Percentiles rank a stretch among this genome's conserved stretches.
phyloP scores from a whole-genome alignment of 2,797 vertebrate species.

The Hippocampus kuda region DNA sequence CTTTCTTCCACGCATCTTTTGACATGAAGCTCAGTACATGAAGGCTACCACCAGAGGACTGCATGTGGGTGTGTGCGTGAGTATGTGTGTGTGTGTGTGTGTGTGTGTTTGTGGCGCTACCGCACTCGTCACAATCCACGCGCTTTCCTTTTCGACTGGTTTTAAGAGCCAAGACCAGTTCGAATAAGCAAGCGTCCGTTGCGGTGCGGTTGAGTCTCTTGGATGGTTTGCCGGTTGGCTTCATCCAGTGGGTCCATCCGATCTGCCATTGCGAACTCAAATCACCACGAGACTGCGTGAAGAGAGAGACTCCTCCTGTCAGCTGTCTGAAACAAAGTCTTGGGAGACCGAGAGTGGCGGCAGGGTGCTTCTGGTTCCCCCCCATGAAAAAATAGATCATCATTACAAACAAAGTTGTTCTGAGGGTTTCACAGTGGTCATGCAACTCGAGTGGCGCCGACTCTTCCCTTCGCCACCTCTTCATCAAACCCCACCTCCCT shows the following conservation, averaged over 20 bases:
- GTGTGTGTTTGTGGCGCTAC: constrained; percentile 44
- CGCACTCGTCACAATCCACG: constrained; percentile 43
- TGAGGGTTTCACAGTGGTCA: constrained; percentile 68
- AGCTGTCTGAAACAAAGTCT: constrained; percentile 39
- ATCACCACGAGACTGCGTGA: constrained; percentile 38
- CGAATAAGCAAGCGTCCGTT: constrained; percentile 46
- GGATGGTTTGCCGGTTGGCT: constrained; percentile 54
- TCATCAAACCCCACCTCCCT: constrained; percentile 5
- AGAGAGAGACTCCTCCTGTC: constrained; percentile 48
- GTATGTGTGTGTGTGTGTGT: constrained; percentile 26
- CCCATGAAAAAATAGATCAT: constrained; percentile 70
- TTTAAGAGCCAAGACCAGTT: constrained; percentile 50
- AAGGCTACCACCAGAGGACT: constrained; percentile 38
- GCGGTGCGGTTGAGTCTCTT: constrained; percentile 36
- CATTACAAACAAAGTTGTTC: constrained; percentile 64
- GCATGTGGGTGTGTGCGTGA: constrained; percentile 12
- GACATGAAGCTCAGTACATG: constrained; percentile 39
- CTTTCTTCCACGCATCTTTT: constrained; percentile 10
- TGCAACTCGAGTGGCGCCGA: constrained; percentile 63
- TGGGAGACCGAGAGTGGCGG: constrained; percentile 46
- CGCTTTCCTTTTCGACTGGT: constrained; percentile 37
- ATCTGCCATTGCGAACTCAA: constrained; percentile 8
- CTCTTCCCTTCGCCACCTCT: constrained; percentile 32
- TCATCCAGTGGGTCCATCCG: constrained; percentile 48
- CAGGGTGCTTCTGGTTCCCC: constrained; percentile 39